These are phyloP conservation scores for Phataginus tricuspis DNA, from an alignment of 2,797 vertebrate genomes.

Conservation along the genomic window DNA sequence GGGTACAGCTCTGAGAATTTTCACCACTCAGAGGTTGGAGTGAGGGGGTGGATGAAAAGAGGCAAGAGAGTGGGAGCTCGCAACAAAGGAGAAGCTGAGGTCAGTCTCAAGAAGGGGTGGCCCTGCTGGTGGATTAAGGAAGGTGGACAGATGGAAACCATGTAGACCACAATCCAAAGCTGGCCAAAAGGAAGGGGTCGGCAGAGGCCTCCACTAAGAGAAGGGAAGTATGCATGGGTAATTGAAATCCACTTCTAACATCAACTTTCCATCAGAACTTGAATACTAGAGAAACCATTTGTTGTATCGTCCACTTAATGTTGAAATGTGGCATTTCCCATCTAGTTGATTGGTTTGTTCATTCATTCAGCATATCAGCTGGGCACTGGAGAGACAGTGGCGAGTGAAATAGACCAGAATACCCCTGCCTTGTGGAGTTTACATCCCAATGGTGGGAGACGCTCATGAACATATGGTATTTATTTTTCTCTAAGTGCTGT, in stretches of 20 bases:
- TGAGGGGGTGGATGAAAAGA: background rate
- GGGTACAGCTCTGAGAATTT: background rate
- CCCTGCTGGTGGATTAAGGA: rapidly evolving
- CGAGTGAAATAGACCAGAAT: background rate
- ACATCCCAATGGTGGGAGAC: background rate
- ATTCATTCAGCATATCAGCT: background rate
- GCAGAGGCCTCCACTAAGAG: background rate
- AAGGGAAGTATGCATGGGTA: rapidly evolving
- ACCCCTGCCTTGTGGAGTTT: background rate
- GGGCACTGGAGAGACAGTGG: rapidly evolving
- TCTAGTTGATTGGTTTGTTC: too few relatives aligned
- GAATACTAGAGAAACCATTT: background rate
- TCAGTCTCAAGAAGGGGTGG: background rate
- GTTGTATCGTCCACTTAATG: too few relatives aligned
- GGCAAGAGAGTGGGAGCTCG: background rate
- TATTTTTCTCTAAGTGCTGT: background rate
- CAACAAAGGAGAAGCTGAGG: rapidly evolving
- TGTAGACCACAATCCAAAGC: too few relatives aligned
- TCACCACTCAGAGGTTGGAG: rapidly evolving
- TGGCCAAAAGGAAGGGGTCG: background rate
- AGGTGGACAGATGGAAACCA: rapidly evolving
- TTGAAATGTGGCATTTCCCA: background rate
- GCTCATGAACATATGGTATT: background rate
- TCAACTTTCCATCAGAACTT: background rate
- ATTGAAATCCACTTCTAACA: background rate